These are phyloP conservation scores for Octomys mimax DNA, from an alignment of 2,797 vertebrate genomes.

Conservation along the genomic window DNA sequence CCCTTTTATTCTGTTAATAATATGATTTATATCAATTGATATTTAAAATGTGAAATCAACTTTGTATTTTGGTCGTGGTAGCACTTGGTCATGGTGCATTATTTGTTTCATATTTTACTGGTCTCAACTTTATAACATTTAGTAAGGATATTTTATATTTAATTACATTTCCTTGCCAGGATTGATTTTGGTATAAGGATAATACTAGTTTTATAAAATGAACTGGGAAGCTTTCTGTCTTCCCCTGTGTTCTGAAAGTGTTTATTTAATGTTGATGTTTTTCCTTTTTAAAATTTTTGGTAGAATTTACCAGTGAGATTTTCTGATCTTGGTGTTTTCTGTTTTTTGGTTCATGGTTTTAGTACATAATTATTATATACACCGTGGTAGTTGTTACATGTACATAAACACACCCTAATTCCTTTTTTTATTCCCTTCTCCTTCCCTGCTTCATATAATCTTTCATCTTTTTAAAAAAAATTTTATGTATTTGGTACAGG, in stretches of 20 bases:
- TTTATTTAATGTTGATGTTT: neutral
- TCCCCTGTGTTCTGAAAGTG: neutral
- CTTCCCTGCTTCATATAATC: neutral
- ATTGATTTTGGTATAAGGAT: neutral
- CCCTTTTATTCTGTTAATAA: neutral
- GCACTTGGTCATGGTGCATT: neutral
- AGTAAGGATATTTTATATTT: neutral
- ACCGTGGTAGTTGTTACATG: neutral
- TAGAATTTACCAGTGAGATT: neutral
- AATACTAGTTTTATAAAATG: neutral
- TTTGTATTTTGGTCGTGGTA: neutral
- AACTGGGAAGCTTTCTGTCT: neutral
- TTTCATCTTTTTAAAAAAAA: no score
- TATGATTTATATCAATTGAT: neutral
- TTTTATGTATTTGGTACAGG: no score
- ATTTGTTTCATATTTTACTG: neutral
- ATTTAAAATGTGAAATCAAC: conserved; percentile 36
- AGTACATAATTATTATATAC: neutral
- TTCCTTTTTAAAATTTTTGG: neutral
- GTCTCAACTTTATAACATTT: conserved; percentile 33
- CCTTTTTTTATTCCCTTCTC: neutral
- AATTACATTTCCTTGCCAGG: neutral
- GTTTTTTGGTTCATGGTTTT: neutral
- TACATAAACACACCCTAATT: neutral
- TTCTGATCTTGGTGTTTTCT: neutral